These are phyloP conservation scores for Hippoglossus hippoglossus DNA, from an alignment of 2,797 vertebrate genomes.

Conservation along the genomic window DNA sequence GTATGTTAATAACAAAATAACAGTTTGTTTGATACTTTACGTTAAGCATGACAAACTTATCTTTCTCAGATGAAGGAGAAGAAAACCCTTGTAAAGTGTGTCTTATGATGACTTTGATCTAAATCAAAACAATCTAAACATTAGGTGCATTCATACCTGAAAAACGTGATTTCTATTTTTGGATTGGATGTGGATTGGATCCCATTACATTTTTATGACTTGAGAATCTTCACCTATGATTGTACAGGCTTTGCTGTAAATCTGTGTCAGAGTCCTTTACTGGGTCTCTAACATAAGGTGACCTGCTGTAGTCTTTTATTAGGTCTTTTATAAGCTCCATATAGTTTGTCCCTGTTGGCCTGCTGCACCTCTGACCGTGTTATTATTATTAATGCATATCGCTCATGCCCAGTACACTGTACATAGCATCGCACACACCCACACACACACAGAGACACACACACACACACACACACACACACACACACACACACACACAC, in stretches of 20 bases:
- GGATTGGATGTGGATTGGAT: neutral
- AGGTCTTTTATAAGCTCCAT: slow-evolving; percentile 40
- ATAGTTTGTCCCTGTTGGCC: slow-evolving; percentile 53
- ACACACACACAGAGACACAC: slow-evolving; percentile 20
- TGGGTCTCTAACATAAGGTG: slow-evolving; percentile 51
- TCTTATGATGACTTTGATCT: too few relatives aligned
- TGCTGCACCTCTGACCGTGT: slow-evolving; percentile 58
- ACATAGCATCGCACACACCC: slow-evolving; percentile 33
- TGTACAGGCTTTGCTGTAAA: slow-evolving; percentile 15
- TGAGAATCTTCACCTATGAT: neutral
- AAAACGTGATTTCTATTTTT: neutral
- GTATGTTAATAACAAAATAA: too few relatives aligned
- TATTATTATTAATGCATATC: slow-evolving; percentile 67
- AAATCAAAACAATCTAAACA: neutral
- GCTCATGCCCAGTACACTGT: slow-evolving; percentile 53
- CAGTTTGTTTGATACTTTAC: too few relatives aligned
- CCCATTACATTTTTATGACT: neutral
- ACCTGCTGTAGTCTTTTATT: slow-evolving; percentile 53
- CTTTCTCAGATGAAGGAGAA: neutral
- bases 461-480: slow-evolving; percentile 34
- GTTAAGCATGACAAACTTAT: too few relatives aligned
- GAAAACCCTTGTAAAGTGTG: neutral
- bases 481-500: slow-evolving; percentile 32
- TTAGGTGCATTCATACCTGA: neutral
- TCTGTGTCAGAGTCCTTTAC: slow-evolving; percentile 34